phyloP scores from a whole-genome alignment of 2,113 vertebrate genomes.

The Oreocharis arfaki region DNA sequence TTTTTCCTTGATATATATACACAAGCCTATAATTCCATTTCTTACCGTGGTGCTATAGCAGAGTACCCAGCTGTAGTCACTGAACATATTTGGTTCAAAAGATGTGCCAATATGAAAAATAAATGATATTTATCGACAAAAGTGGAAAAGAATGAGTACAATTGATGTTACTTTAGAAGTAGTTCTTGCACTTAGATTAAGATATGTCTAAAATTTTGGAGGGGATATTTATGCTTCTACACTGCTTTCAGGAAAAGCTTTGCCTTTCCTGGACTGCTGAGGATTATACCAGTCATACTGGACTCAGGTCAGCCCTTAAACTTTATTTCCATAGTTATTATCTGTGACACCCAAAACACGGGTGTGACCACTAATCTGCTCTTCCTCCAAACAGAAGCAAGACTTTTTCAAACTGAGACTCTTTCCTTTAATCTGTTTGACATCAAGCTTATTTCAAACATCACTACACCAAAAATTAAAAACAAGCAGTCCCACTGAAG shows the following conservation, averaged over 20 bases:
- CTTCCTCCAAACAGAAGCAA: neutral
- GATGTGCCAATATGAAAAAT: neutral
- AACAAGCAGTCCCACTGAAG: neutral
- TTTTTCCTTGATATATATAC: fast-evolving
- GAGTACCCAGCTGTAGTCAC: neutral
- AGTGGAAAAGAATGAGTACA: neutral
- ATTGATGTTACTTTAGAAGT: neutral
- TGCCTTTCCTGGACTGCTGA: neutral
- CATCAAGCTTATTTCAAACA: neutral
- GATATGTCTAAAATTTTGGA: neutral
- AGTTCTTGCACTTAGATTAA: neutral
- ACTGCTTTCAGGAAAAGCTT: neutral
- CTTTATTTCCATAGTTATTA: neutral
- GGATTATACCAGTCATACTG: neutral
- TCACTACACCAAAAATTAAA: neutral
- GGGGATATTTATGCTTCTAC: neutral
- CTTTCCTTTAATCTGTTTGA: neutral
- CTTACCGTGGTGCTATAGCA: neutral
- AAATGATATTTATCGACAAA: fast-evolving
- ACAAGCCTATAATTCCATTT: neutral
- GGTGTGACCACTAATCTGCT: neutral
- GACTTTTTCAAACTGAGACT: neutral
- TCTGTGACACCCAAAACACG: neutral
- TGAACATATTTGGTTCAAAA: neutral
- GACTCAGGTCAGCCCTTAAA: neutral